Conservation (phyloP, 2,888 invertebrate genomes). For the Subacronicta megacephala region DNA sequence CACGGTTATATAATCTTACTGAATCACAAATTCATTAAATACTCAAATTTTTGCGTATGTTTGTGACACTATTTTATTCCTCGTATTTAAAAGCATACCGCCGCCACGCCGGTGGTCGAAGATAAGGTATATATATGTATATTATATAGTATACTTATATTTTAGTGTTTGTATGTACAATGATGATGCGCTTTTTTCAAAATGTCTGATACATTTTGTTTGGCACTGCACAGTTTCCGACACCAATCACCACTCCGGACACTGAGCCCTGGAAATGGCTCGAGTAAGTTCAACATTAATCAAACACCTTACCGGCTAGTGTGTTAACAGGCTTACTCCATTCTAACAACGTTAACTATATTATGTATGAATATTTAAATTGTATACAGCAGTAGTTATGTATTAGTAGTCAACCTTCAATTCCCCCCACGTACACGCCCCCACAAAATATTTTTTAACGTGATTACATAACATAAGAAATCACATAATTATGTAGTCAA, state of each 20-base stretch:
- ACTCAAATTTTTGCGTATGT: slow-evolving; percentile 11
- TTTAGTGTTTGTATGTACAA: slow-evolving; percentile 31
- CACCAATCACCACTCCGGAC: slow-evolving; percentile 96
- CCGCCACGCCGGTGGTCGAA: slow-evolving; percentile 45
- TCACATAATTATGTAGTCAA: neutral
- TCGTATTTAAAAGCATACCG: slow-evolving; percentile 53
- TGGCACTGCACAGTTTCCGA: slow-evolving; percentile 93
- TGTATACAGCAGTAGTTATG: too few species aligned
- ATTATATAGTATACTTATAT: slow-evolving; percentile 19
- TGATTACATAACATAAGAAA: neutral
- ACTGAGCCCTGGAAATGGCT: slow-evolving; percentile 97
- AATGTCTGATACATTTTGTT: slow-evolving; percentile 72
- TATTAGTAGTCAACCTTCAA: neutral
- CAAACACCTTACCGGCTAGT: slow-evolving; percentile 51
- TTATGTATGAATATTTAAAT: slow-evolving; percentile 1
- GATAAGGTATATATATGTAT: slow-evolving; percentile 51
- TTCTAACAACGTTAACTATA: slow-evolving; percentile 32
- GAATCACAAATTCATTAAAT: slow-evolving; percentile 21
- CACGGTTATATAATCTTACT: slow-evolving; percentile 18
- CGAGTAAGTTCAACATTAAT: slow-evolving; percentile 91
- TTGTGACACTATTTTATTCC: slow-evolving; percentile 24
- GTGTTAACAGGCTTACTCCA: slow-evolving; percentile 56
- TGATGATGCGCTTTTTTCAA: slow-evolving; percentile 45
- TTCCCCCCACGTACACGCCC: neutral
- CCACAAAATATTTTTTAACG: neutral